Conservation (phyloP, 2,797 vertebrate species). For the Natrix natrix region DNA sequence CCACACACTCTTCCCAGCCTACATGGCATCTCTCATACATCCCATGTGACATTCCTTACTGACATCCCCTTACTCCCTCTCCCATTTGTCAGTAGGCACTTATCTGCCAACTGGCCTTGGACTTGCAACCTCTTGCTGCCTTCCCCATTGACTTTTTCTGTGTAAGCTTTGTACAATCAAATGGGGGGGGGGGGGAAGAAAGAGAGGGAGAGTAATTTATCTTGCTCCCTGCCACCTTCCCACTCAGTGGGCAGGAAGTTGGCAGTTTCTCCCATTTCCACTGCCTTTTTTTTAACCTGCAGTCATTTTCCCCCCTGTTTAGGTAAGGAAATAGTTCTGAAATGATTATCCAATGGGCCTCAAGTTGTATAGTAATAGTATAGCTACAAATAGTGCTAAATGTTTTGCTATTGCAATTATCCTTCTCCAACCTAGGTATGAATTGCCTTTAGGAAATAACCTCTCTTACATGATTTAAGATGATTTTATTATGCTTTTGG, state of each 20-base stretch:
- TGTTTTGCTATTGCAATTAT: neutral
- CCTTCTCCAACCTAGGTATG: neutral
- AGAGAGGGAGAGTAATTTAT: neutral
- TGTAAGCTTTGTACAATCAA: neutral
- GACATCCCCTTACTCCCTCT: neutral
- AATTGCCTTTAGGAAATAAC: neutral
- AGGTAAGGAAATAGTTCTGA: neutral
- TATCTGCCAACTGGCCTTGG: neutral
- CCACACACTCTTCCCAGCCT: neutral
- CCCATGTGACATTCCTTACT: neutral
- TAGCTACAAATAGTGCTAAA: neutral
- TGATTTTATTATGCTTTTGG: neutral
- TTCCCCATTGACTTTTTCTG: neutral
- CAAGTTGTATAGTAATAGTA: neutral
- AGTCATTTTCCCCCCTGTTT: neutral
- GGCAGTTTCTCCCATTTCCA: neutral
- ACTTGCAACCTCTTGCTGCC: neutral
- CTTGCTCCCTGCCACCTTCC: neutral
- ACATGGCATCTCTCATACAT: neutral
- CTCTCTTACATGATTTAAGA: neutral
- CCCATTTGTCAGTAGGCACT: neutral
- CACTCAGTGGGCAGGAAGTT: neutral
- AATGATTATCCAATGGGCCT: neutral
- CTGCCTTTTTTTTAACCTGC: neutral
- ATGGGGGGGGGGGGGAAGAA: neutral